phyloP scores from a whole-genome alignment of 2,888 invertebrate genomes.

The Laspeyria flexula region DNA sequence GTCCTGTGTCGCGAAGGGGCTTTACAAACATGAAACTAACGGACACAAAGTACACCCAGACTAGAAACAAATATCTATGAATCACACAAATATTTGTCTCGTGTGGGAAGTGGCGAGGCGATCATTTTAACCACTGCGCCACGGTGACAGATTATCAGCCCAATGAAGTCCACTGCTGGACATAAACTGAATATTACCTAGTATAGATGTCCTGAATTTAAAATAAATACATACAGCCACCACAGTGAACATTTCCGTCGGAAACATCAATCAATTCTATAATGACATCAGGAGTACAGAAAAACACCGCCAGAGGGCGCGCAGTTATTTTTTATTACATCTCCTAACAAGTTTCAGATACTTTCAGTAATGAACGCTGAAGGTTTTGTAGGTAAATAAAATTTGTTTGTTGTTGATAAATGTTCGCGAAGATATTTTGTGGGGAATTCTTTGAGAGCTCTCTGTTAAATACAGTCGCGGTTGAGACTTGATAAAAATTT shows the following conservation, averaged over 20 bases:
- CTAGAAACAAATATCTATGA: no score
- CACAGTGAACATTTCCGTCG: slow-evolving; percentile 28
- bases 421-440: neutral
- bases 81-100: no score
- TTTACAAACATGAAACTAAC: no score
- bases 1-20: no score
- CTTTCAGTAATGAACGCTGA: slow-evolving; percentile 14
- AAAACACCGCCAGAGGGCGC: slow-evolving; percentile 31
- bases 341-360: slow-evolving; percentile 24
- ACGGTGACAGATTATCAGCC: no score
- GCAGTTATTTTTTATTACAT: slow-evolving; percentile 31
- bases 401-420: neutral
- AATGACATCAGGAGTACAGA: slow-evolving; percentile 44
- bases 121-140: no score
- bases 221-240: slow-evolving; percentile 14
- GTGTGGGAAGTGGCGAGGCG: no score
- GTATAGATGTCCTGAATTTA: neutral
- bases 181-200: no score
- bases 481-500: no score
- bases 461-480: no score
- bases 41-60: no score
- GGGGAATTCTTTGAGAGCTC: neutral
- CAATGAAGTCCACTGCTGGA: no score
- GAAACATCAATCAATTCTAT: slow-evolving; percentile 52
- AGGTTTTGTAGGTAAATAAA: slow-evolving; percentile 8